These are phyloP conservation scores for Agelastica alni DNA, from an alignment of 2,888 invertebrate species.

Conservation along the genomic window DNA sequence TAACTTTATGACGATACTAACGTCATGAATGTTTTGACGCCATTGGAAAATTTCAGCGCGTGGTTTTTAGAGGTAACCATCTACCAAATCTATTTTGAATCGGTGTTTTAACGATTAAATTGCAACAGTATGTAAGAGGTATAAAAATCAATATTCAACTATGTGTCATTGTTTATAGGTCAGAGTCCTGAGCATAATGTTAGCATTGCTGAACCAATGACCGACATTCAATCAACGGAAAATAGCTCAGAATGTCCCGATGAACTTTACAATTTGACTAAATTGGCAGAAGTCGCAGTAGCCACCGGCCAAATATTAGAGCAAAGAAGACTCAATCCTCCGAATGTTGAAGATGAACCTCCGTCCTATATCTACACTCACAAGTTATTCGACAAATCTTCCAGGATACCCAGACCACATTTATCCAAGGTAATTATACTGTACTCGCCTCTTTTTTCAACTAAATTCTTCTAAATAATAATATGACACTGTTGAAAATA, in stretches of 20 bases:
- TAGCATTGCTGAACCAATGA: conserved; percentile 51
- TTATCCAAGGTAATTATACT: conserved; percentile 47
- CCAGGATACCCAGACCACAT: conserved; percentile 51
- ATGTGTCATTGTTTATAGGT: conserved; percentile 52
- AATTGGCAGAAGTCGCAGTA: conserved; percentile 75
- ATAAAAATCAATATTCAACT: no score
- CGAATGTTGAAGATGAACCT: conserved; percentile 37
- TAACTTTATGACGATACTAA: conserved; percentile 23
- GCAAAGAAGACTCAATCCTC: conserved; percentile 48
- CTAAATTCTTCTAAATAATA: no score
- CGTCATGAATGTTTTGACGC: conserved; percentile 32
- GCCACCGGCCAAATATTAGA: conserved; percentile 63
- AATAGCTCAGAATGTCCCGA: conserved; percentile 60
- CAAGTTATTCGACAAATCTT: conserved; percentile 56
- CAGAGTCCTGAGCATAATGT: conserved; percentile 56
- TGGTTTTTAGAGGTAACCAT: neutral
- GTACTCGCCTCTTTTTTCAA: no score
- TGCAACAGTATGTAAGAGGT: no score
- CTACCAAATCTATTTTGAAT: no score
- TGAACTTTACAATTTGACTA: conserved; percentile 75
- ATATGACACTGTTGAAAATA: no score
- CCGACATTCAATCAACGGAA: conserved; percentile 45
- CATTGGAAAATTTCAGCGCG: neutral
- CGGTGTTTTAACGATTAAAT: no score
- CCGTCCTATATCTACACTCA: conserved; percentile 53